These are phyloP conservation scores for Agrochola litura DNA, from an alignment of 2,888 invertebrate genomes.

Conservation along the genomic window DNA sequence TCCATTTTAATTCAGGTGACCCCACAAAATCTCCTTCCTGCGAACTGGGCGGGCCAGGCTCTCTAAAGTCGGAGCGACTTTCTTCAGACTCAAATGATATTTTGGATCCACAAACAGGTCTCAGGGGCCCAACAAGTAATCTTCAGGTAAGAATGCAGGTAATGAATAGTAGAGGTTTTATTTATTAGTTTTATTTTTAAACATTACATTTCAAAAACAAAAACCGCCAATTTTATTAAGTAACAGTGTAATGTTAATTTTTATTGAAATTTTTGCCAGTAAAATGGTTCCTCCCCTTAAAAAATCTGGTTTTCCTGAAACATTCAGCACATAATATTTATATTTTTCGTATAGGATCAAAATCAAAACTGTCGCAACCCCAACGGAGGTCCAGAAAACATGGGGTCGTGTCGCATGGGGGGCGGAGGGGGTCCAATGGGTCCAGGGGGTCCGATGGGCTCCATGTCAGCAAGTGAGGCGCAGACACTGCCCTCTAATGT, in stretches of 20 bases:
- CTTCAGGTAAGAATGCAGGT: constrained; percentile 80
- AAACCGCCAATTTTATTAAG: neutral
- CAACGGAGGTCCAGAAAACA: constrained; percentile 82
- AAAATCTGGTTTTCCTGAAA: neutral
- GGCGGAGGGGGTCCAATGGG: constrained; percentile 85
- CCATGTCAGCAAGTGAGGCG: constrained; percentile 91
- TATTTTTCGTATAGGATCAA: constrained; percentile 76
- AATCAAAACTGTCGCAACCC: constrained; percentile 87
- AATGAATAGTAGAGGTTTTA: constrained; percentile 44
- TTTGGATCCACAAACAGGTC: constrained; percentile 88
- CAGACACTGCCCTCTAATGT: constrained; percentile 95
- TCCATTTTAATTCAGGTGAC: constrained; percentile 78
- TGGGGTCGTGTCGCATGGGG: constrained; percentile 88
- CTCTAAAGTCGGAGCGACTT: constrained; percentile 87
- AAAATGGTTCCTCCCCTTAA: neutral
- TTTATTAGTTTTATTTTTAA: constrained; percentile 16
- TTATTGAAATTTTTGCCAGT: neutral
- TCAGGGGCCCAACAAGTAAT: constrained; percentile 84
- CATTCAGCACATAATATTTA: neutral
- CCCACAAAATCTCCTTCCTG: constrained; percentile 89
- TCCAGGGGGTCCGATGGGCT: constrained; percentile 86
- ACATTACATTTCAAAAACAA: neutral
- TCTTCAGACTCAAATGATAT: constrained; percentile 90
- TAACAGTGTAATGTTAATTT: neutral
- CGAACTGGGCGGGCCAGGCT: constrained; percentile 88